These are phyloP conservation scores for Trichoplusia ni DNA, from an alignment of 1,140 invertebrate genomes.

Conservation along the genomic window DNA sequence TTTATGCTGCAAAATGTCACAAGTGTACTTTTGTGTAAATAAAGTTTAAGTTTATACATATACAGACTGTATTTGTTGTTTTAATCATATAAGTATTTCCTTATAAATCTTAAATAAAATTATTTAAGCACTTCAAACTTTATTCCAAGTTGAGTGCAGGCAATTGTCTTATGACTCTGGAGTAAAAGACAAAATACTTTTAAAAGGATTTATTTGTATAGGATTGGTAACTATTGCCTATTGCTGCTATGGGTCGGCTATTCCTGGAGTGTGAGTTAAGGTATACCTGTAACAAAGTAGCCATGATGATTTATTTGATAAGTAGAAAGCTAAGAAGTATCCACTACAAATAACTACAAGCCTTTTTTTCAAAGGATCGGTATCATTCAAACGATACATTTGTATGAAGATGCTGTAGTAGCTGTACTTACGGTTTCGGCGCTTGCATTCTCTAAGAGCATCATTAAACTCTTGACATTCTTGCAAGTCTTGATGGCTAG, in stretches of 20 bases:
- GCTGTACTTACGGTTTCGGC: conserved; percentile 55
- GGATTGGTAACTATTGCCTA: too few species aligned
- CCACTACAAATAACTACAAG: too few species aligned
- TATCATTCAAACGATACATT: too few species aligned
- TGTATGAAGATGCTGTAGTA: too few species aligned
- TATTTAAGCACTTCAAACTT: too few species aligned
- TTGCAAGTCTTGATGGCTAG: conserved; percentile 55
- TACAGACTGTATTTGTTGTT: conserved; percentile 74
- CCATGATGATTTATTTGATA: not conserved
- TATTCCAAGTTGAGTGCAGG: too few species aligned
- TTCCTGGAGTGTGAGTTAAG: not conserved
- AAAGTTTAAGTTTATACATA: conserved; percentile 79
- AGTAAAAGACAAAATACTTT: too few species aligned
- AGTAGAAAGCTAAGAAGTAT: too few species aligned
- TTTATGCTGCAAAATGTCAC: conserved; percentile 69
- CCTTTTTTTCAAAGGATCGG: too few species aligned
- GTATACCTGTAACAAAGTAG: not conserved
- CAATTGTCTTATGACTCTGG: too few species aligned
- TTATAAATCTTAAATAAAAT: too few species aligned
- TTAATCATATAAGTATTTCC: conserved; percentile 44
- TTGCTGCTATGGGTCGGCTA: not conserved
- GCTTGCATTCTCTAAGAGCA: conserved; percentile 68
- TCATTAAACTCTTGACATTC: conserved; percentile 69
- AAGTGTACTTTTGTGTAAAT: conserved; percentile 79
- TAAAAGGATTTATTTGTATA: too few species aligned